These are phyloP conservation scores for Aix galericulata DNA, from an alignment of 2,113 vertebrate genomes.

Conservation along the genomic window DNA sequence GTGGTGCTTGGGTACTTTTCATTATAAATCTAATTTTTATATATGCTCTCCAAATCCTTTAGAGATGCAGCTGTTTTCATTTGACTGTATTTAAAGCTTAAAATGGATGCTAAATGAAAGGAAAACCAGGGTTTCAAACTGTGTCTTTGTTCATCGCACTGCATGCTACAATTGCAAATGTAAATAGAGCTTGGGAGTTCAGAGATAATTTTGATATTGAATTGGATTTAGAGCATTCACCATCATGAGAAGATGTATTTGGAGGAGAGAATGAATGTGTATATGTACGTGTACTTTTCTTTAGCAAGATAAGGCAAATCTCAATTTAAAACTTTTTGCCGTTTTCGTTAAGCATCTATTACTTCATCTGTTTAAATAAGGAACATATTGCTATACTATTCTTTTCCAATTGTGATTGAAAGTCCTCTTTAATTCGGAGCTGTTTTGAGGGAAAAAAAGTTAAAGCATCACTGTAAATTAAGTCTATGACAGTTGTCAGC, in stretches of 20 bases:
- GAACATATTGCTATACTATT: not conserved
- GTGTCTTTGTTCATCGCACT: not conserved
- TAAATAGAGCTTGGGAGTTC: not conserved
- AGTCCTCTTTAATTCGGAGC: not conserved
- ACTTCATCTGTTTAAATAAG: not conserved
- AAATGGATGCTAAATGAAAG: not conserved
- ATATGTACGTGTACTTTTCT: not conserved
- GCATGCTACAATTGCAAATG: not conserved
- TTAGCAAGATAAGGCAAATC: not conserved
- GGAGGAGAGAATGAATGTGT: not conserved
- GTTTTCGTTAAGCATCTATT: not conserved
- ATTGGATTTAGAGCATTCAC: not conserved
- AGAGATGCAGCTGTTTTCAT: not conserved
- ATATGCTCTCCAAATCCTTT: not conserved
- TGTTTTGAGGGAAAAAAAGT: not conserved
- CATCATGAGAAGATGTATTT: not conserved
- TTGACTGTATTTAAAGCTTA: not conserved
- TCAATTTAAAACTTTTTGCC: not conserved
- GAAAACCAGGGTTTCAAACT: rapidly evolving
- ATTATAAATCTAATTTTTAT: not conserved
- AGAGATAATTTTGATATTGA: not conserved
- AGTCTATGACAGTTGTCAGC: not conserved
- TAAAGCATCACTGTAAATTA: not conserved
- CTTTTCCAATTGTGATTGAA: not conserved
- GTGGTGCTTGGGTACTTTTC: not conserved